Base-by-base conservation (phyloP, 2,113 vertebrate genomes). In the Daboia siamensis region DNA sequence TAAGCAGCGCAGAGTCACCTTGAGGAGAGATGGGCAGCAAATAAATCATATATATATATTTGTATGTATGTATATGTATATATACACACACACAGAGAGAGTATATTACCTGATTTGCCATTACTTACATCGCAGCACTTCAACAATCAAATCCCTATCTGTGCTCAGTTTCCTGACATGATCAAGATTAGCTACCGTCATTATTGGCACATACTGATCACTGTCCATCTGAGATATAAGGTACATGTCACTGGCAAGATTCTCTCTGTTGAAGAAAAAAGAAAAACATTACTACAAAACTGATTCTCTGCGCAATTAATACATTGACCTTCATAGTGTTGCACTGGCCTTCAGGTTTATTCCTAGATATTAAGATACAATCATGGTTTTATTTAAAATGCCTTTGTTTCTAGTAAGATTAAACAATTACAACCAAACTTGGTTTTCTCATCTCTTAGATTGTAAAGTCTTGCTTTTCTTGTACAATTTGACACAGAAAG, bases 201-300 rank as follows among this genome's bases (percentile, higher is more conserved):
- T 97, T 94, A 99, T 98, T 98, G 99, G 97, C 95, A 99, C 97
- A 92, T 99, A 99, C 96, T 99, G 99, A 98, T 99, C 98, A 92
- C 98, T 98, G 96, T 99, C 99, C 99, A 99, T 99, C 97, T 99
- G 99, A 86, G 99, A 99, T 94, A 98, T 98, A 94, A 99, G 98
- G 97, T 99, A 99, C 97, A 99, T 99, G 97, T 99, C 99, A 46
- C 96, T 98, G 96, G 98, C 97, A 52, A 99, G 98, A 95, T 99
- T 98, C 97, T 99, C 98, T 97, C 99, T 99, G 97, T 93, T 91
- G 87, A 93, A 93, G 96, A 29, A 69, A 90, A 39, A 88, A 54
- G 33, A 74, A 9, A 85, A 21, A 23, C 21, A 46, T 24, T 48
- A 24, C 84, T 48, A 5, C n/a, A 17, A 80, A 80, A 46, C 33